Evolutionary conservation across 92 coral and sea anemone genomes (phyloP).

Genomic region (Anthopleura xanthogrammica): DNA sequence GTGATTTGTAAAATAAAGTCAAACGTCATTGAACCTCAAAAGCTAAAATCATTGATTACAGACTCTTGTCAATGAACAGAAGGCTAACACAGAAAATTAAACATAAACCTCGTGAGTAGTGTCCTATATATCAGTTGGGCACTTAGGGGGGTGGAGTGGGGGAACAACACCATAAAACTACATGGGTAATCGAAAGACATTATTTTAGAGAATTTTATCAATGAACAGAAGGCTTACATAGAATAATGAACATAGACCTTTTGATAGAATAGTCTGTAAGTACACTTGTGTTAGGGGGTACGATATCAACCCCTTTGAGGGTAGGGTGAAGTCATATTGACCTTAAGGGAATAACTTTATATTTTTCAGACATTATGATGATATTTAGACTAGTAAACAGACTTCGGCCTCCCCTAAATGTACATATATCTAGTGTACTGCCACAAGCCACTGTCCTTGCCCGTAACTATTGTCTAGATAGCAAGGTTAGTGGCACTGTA

Average conservation of each 20-base stretch:
- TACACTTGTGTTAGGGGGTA: neutral
- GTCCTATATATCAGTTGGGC: too few relatives aligned
- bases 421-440: constrained; percentile 32
- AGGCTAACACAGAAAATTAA: too few relatives aligned
- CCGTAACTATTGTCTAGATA: constrained; percentile 68
- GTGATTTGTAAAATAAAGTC: neutral
- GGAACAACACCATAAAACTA: too few relatives aligned
- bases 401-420: constrained; percentile 39
- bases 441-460: constrained; percentile 58
- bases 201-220: too few relatives aligned
- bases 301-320: neutral
- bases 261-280: neutral
- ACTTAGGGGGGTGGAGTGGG: too few relatives aligned
- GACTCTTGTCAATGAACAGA: neutral
- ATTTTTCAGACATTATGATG: constrained; percentile 75
- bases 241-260: neutral
- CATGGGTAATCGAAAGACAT: too few relatives aligned
- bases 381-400: constrained; percentile 54
- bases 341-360: constrained; percentile 23
- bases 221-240: too few relatives aligned
- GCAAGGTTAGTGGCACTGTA: constrained; percentile 63
- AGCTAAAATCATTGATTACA: neutral
- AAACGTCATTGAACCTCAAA: neutral
- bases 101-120: too few relatives aligned
- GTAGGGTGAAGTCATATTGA: neutral